These are phyloP conservation scores for Eublepharis macularius DNA, from an alignment of 2,113 vertebrate species.

Conservation along the genomic window DNA sequence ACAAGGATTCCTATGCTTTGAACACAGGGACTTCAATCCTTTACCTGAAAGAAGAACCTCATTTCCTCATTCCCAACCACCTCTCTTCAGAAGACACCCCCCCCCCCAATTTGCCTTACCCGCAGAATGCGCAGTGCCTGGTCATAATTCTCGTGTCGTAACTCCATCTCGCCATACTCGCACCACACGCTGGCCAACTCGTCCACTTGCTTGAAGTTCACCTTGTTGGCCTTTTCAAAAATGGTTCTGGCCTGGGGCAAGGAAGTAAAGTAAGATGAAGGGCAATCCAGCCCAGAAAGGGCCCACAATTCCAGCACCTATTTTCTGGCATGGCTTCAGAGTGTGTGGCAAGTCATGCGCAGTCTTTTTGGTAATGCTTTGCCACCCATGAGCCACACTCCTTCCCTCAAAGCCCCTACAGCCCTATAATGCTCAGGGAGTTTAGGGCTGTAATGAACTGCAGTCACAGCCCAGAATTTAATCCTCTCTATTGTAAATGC, in stretches of 20 bases:
- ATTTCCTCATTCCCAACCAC: too few species aligned
- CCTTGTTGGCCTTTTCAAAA: constrained; percentile 90
- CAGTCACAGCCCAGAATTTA: too few species aligned
- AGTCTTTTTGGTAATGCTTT: background rate
- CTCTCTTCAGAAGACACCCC: accelerated
- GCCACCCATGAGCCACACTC: too few species aligned
- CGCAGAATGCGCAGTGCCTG: constrained; percentile 87
- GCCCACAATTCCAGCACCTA: background rate
- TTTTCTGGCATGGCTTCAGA: background rate
- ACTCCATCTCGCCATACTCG: constrained; percentile 92
- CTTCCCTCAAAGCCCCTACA: background rate
- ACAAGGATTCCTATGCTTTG: background rate
- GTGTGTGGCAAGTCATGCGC: background rate
- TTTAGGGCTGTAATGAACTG: too few species aligned
- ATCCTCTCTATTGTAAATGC: background rate
- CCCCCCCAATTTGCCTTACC: background rate
- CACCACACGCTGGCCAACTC: constrained; percentile 91
- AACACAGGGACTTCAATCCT: background rate
- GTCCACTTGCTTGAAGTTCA: constrained; percentile 90
- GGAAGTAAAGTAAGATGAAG: background rate
- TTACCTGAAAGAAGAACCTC: background rate
- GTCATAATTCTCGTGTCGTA: constrained; percentile 91
- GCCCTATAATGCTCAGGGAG: background rate
- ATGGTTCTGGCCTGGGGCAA: constrained; percentile 83
- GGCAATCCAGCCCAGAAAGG: background rate